Base-by-base conservation (phyloP, 2,113 vertebrate species). In the Coptodon rendalli region DNA sequence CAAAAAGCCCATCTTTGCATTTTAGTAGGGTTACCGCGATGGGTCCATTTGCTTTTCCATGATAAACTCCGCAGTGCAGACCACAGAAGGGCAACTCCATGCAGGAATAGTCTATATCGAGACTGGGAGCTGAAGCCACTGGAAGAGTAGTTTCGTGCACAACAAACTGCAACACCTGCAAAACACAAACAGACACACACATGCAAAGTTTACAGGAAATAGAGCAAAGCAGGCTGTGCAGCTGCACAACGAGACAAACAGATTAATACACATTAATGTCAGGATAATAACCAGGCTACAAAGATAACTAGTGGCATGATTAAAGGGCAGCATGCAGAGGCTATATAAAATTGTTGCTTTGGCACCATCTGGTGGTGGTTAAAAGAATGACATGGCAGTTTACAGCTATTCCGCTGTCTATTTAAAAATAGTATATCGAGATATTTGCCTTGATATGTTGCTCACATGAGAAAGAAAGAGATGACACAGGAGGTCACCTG, bases 21-120 rank as follows among this genome's bases (percentile, higher is more conserved):
- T 24, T 86, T 34, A 10, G 3, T 11, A 1, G 5, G 22, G 12
- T 93, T 91, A 97, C 96, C 95, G 83, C 40, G 3, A 96, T 16
- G 43, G 84, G 76, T 36, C 95, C 96, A 19, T 84, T 92, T 2
- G 94, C 80, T 43, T 89, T 82, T 2, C 53, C 92, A 9, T 63
- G 54, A 85, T 91, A 89, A n/a, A 86, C 86, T 48, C 96, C 95
- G 22, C 92, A 95, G 88, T 91, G 59, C 19, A 97, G 52, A 11
- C 80, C 22, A 16, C 36, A 91, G 87, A 97, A 96, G 61, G 78
- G 10, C 59, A 96, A 31, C 2, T 38, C 34, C 31, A 94, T 84
- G 16, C 38, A 68, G 27, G 81, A 40, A 87, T 29, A 50, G 27
- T 88, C 87, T 2, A 40, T 17, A 7, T 13, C 36, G 3, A 73